Percentiles rank a stretch among this genome's conserved stretches.
Conservation (phyloP, 2,113 vertebrate genomes). For the Scatophagus argus region DNA sequence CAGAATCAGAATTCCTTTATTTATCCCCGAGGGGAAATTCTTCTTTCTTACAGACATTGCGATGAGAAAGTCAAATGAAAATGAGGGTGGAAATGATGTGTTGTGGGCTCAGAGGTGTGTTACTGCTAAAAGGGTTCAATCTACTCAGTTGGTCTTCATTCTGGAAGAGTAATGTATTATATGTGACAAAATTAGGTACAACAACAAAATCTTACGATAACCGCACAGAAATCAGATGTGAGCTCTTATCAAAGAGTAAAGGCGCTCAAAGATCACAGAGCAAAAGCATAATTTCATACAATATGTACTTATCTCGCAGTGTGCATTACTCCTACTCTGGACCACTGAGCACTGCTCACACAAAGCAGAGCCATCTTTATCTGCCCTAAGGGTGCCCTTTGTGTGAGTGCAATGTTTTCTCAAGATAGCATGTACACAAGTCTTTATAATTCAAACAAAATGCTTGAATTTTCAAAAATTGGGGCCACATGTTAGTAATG, state of each 20-base stretch:
- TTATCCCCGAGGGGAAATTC: too few relatives aligned
- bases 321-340: constrained; percentile 16
- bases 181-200: neutral
- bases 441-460: constrained; percentile 65
- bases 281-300: constrained; percentile 19
- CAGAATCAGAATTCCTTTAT: too few relatives aligned
- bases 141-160: neutral
- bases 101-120: constrained; percentile 31
- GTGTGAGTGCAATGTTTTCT: constrained; percentile 60
- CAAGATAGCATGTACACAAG: constrained; percentile 47
- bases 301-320: constrained; percentile 1
- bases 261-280: constrained; percentile 14
- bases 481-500: constrained; percentile 45
- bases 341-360: constrained; percentile 48
- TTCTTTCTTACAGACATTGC: too few relatives aligned
- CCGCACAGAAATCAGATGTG: neutral
- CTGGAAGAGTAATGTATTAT: constrained; percentile 4
- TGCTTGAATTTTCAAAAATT: constrained; percentile 34
- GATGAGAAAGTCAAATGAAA: too few relatives aligned
- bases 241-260: constrained; percentile 7
- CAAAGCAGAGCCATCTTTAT: constrained; percentile 63
- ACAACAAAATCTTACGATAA: constrained; percentile 18
- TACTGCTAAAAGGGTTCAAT: constrained; percentile 30
- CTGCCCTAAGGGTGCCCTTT: constrained; percentile 54
- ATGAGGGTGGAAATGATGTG: neutral